A percentile compares a stretch with the other conserved stretches of the same genome.
Conservation (phyloP, 2,113 vertebrate species). For the Grallaria varia region DNA sequence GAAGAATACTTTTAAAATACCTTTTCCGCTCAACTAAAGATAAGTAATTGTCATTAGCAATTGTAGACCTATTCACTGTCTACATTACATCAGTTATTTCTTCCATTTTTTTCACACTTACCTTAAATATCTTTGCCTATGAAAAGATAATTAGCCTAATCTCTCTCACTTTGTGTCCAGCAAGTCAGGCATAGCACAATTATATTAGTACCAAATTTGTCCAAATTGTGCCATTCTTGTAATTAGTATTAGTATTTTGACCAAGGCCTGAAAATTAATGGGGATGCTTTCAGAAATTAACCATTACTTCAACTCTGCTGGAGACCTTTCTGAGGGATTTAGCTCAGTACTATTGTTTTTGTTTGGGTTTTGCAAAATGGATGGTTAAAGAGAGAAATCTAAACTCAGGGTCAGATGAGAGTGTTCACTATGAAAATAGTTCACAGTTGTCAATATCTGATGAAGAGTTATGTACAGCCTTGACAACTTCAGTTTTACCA, state of each 20-base stretch:
- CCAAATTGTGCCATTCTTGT: background rate
- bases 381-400: background rate
- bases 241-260: background rate
- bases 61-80: conserved; percentile 4
- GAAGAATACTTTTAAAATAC: background rate
- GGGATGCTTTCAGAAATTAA: background rate
- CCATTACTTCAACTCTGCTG: background rate
- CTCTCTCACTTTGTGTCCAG: background rate
- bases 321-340: background rate
- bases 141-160: background rate
- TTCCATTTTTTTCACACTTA: background rate
- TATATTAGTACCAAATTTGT: background rate
- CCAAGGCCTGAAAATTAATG: background rate
- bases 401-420: background rate
- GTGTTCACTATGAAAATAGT: background rate
- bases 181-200: background rate
- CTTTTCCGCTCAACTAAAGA: background rate
- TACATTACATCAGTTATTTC: background rate
- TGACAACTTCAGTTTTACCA: background rate
- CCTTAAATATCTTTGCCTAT: background rate
- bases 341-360: background rate
- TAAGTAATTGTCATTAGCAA: background rate
- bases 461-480: background rate
- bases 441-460: background rate
- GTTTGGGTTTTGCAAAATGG: background rate